Evolutionary conservation across 1,140 invertebrate genomes (phyloP), one percentile per base, ranked within the genome.

Genomic region (Galleria mellonella): DNA sequence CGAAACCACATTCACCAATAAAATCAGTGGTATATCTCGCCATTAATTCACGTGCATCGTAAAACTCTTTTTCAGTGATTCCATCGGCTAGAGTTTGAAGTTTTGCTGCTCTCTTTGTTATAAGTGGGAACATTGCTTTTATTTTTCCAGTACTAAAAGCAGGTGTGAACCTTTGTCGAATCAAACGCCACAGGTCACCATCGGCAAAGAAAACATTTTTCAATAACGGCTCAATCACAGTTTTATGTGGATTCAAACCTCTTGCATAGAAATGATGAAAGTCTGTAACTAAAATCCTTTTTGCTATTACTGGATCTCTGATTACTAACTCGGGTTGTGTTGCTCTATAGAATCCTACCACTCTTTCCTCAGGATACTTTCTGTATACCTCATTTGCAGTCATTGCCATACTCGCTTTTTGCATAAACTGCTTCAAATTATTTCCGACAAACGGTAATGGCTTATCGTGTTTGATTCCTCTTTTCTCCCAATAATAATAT

Each of bases 81-180:
- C 64, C 9, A 48, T 48, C 0, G 32, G 72, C 37, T 13, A 32
- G 60, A 5, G 71, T 48, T 2, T 65, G 47, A 27, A 89, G 38
- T n/a, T 55, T 47, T 12, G 83, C 70, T 1, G 78, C 77, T 35
- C 81, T 72, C 28, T 87, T 71, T 9, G 82, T 62, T 2, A 89
- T 55, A 0, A 86, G 70, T 0, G 51, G 49, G 7, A 89, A 88
- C 86, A 90, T 90, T 0, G 51, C 58, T 55, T 89, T 90, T 10
- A 91, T 70, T 64, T 90, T 90, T 1, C 85, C 86, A 0, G 87
- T 85, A 0, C 88, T 88, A 48, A 91, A 91, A 4, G 88, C 87
- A 0, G 89, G 90, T 0, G 84, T 84, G 9, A 91, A 40, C 47
- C 89, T 89, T 0, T 64, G 52, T 13, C 90, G 62, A 0, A 91